A percentile compares a stretch with the other conserved stretches of the same genome.
Evolutionary conservation across 2,113 vertebrate species (phyloP).

Genomic region (Odontophorus gujanensis): DNA sequence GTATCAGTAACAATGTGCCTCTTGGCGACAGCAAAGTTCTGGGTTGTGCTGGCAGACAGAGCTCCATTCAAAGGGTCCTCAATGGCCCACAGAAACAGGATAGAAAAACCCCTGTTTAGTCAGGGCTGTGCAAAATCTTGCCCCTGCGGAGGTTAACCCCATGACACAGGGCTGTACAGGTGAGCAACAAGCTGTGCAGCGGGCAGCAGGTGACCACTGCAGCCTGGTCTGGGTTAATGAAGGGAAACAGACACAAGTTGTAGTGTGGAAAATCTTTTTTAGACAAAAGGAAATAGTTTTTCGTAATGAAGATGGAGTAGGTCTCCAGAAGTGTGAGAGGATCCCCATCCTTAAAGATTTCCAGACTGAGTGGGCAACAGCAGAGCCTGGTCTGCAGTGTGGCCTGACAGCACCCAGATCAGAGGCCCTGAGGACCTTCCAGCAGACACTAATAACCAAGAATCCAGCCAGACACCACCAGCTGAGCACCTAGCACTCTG

Average conservation of each 20-base stretch:
- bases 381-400: neutral
- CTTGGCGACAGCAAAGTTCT: neutral
- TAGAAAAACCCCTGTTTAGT: neutral
- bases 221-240: neutral
- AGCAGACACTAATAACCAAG: fast-evolving
- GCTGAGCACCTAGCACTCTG: neutral
- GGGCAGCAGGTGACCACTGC: neutral
- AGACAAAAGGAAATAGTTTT: neutral
- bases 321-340: fast-evolving
- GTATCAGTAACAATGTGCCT: fast-evolving
- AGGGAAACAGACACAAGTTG: neutral
- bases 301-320: neutral
- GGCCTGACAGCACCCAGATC: neutral
- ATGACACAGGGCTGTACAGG: neutral
- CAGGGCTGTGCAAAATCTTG: neutral
- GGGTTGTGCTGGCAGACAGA: neutral
- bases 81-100: neutral
- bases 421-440: neutral
- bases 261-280: neutral
- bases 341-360: neutral
- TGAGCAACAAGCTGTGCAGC: too few species aligned
- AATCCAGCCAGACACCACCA: fast-evolving
- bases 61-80: neutral
- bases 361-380: neutral
- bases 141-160: neutral